Evolutionary conservation across 1,140 invertebrate species (phyloP).

Genomic region (Probaryconus sp.): DNA sequence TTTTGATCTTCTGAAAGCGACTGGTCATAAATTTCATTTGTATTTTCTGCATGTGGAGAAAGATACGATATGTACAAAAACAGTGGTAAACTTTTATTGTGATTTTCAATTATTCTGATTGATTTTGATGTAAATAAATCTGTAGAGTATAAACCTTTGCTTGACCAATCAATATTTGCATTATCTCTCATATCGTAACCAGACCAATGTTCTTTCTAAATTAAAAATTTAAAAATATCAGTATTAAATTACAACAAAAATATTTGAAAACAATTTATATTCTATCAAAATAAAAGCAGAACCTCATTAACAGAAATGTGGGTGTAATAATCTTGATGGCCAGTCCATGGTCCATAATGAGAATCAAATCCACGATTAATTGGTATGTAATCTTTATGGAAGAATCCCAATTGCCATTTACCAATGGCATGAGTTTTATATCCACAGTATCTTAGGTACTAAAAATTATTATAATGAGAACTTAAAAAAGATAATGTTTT

Average conservation of each 20-base stretch:
- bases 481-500: too few relatives aligned
- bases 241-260: too few relatives aligned
- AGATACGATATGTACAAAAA: conserved; percentile 89
- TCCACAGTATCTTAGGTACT: conserved; percentile 84
- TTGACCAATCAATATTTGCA: conserved; percentile 80
- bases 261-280: not conserved
- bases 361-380: conserved; percentile 88
- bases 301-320: conserved; percentile 81
- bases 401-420: conserved; percentile 92
- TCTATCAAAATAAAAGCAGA: conserved; percentile 34
- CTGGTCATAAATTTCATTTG: too few relatives aligned
- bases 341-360: conserved; percentile 90
- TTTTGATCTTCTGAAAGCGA: conserved; percentile 87
- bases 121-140: conserved; percentile 87
- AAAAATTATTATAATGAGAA: conserved; percentile 21
- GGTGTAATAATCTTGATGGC: conserved; percentile 89
- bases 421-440: conserved; percentile 91
- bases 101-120: conserved; percentile 82
- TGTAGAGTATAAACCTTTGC: conserved; percentile 84
- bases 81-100: conserved; percentile 81
- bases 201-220: conserved; percentile 56
- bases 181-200: conserved; percentile 85
- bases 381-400: conserved; percentile 84
- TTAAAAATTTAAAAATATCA: not conserved
- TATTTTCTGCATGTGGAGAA: conserved; percentile 87